These are phyloP conservation scores for Microcebus tavaratra DNA, from an alignment of 2,113 vertebrate genomes.

Conservation along the genomic window DNA sequence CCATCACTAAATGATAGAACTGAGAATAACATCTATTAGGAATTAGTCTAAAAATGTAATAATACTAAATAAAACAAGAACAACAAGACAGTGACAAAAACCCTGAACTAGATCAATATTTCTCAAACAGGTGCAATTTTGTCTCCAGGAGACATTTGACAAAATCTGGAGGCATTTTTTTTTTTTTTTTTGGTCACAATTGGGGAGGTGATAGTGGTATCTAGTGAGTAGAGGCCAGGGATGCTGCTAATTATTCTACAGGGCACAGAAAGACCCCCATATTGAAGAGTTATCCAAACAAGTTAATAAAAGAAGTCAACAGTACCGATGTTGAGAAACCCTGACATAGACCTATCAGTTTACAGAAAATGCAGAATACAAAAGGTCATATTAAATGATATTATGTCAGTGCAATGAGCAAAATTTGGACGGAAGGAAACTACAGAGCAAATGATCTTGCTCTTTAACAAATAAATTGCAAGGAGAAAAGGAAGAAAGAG, in stretches of 20 bases:
- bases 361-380: background rate
- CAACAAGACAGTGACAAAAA: background rate
- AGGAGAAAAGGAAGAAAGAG: background rate
- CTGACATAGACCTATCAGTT: background rate
- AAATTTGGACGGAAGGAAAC: background rate
- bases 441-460: background rate
- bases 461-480: background rate
- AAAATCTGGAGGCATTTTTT: background rate
- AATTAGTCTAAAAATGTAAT: background rate
- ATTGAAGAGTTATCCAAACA: background rate
- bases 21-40: accelerated
- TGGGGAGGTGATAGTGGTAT: background rate
- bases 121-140: background rate
- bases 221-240: background rate
- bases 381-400: background rate
- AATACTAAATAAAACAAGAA: background rate
- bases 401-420: background rate
- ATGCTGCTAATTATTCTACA: background rate
- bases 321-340: background rate
- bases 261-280: background rate
- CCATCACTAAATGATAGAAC: background rate
- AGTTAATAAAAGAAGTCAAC: background rate
- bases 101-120: background rate
- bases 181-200: background rate
- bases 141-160: background rate